A percentile compares a stretch with the other conserved stretches of the same genome.
These are phyloP conservation scores for Lochmaea capreae DNA, from an alignment of 2,888 invertebrate species.

Conservation along the genomic window DNA sequence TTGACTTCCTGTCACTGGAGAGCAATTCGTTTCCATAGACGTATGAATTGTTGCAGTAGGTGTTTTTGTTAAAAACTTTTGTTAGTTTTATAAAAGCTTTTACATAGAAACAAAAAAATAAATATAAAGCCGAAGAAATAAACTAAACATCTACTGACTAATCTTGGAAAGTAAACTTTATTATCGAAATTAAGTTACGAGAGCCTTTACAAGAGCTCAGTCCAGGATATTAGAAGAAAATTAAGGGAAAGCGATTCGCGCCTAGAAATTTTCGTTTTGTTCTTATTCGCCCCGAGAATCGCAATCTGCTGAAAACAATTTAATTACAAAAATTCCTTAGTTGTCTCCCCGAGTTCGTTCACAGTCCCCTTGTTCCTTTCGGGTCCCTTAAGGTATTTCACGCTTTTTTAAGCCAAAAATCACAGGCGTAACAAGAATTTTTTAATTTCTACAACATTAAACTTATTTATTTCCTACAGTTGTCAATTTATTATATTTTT, in stretches of 20 bases:
- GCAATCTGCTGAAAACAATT: constrained; percentile 19
- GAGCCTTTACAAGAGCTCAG: neutral
- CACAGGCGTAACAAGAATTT: neutral
- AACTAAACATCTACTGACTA: neutral
- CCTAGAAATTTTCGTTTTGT: constrained; percentile 5
- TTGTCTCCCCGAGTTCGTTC: neutral
- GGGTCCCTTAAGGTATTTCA: neutral
- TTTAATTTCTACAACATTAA: no score
- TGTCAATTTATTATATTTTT: no score
- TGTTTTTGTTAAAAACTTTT: no score
- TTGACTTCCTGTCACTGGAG: no score
- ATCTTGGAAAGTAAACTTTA: constrained; percentile 13
- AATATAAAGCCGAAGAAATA: neutral
- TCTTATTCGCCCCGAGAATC: constrained; percentile 2
- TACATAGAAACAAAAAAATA: no score
- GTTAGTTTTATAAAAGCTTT: no score
- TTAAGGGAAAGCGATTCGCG: constrained; percentile 13
- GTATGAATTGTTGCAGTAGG: no score
- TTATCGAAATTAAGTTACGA: constrained; percentile 28
- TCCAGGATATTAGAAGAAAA: constrained; percentile 21
- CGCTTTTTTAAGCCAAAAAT: neutral
- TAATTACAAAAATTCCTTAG: constrained; percentile 22
- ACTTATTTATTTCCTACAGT: no score
- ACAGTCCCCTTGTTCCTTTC: neutral
- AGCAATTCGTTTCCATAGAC: no score